Conservation (phyloP, 2,797 vertebrate species). For the Myotis daubentonii region DNA sequence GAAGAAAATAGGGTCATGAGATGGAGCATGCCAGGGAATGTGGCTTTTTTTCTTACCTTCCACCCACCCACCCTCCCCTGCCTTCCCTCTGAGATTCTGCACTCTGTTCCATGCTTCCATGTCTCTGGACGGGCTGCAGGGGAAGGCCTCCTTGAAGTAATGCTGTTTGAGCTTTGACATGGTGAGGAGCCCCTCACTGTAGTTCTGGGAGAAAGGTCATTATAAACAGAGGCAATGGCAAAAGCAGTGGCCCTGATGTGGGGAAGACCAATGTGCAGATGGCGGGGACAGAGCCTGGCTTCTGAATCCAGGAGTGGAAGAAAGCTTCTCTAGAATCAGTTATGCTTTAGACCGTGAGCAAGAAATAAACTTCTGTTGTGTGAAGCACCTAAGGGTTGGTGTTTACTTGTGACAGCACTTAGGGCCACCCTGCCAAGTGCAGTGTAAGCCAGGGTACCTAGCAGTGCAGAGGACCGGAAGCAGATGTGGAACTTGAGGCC, state of each 20-base stretch:
- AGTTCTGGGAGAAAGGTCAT: neutral
- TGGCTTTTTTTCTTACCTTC: neutral
- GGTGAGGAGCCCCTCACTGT: neutral
- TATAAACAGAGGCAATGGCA: neutral
- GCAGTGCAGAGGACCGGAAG: neutral
- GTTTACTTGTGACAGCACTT: neutral
- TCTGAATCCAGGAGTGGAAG: neutral
- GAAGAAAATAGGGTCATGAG: neutral
- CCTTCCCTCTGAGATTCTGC: too few relatives aligned
- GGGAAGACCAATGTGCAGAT: neutral
- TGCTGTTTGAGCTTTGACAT: neutral
- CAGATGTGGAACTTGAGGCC: neutral
- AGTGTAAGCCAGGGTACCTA: neutral
- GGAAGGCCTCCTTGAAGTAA: neutral
- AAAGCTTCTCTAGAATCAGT: neutral
- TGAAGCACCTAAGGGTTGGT: neutral
- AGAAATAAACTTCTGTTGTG: neutral
- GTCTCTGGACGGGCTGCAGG: too few relatives aligned
- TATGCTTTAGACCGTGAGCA: neutral
- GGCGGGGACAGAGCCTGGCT: neutral
- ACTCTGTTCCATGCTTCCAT: too few relatives aligned
- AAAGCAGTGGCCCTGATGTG: neutral
- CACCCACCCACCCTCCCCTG: too few relatives aligned
- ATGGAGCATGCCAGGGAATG: neutral
- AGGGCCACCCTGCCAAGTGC: neutral